Conservation (phyloP, 2,113 vertebrate genomes). For the Prietella phreatophila region DNA sequence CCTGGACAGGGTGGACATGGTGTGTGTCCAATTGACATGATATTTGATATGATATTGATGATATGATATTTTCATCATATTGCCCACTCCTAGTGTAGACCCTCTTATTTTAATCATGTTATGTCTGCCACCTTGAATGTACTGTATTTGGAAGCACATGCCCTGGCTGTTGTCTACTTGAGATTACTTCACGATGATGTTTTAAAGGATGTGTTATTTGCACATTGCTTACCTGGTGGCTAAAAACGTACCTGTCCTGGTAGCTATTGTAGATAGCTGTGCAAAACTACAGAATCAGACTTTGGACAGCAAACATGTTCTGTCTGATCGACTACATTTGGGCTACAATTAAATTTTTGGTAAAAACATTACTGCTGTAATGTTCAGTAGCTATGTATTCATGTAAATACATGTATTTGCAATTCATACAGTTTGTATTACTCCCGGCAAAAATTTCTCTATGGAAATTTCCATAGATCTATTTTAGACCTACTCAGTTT, state of each 20-base stretch:
- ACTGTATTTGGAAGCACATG: neutral
- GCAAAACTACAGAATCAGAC: neutral
- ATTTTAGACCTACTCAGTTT: neutral
- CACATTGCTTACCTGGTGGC: neutral
- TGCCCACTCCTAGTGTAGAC: neutral
- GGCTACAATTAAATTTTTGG: neutral
- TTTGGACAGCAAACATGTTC: neutral
- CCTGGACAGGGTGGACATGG: too few relatives aligned
- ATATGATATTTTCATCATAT: neutral
- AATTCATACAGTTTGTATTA: neutral
- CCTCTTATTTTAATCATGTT: neutral
- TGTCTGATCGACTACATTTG: neutral
- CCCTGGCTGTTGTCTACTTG: neutral
- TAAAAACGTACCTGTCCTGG: neutral
- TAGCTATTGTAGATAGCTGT: neutral
- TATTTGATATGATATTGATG: neutral
- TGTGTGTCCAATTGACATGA: too few relatives aligned
- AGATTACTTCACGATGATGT: neutral
- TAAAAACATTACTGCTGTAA: too few relatives aligned
- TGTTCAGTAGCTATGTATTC: neutral
- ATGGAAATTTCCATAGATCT: neutral
- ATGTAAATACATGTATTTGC: neutral
- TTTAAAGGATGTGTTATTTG: neutral
- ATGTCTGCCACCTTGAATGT: neutral
- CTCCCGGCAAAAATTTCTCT: neutral